phyloP scores from a whole-genome alignment of 2,113 vertebrate genomes.

The Albula goreensis region DNA sequence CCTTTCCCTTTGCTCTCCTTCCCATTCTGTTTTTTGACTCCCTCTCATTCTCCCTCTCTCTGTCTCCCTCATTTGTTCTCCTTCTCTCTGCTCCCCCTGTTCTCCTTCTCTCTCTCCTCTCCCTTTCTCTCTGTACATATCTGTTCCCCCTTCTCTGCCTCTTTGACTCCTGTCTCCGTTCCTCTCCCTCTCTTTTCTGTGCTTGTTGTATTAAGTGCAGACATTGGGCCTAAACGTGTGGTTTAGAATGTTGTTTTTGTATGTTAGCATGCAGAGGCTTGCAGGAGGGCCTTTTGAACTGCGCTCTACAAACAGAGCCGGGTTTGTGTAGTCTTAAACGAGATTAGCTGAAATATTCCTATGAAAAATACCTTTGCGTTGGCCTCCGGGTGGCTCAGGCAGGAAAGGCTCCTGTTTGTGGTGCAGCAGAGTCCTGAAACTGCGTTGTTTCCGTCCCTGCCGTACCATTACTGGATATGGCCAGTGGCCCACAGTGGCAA shows the following conservation, averaged over 20 bases:
- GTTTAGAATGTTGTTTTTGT: slow-evolving; percentile 69
- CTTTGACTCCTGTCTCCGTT: not conserved
- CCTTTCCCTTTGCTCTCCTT: slow-evolving; percentile 23
- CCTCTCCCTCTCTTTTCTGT: slow-evolving; percentile 41
- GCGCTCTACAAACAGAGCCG: slow-evolving; percentile 58
- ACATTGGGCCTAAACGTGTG: slow-evolving; percentile 55
- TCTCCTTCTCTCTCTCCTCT: not conserved
- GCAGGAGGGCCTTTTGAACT: slow-evolving; percentile 65
- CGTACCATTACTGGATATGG: too few relatives aligned
- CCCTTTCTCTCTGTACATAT: not conserved
- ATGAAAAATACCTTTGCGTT: slow-evolving; percentile 46
- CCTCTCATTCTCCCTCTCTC: not conserved
- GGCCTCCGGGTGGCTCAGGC: too few relatives aligned
- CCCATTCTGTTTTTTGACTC: too few relatives aligned
- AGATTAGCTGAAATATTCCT: slow-evolving; percentile 73
- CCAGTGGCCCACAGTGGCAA: too few relatives aligned
- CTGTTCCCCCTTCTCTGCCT: not conserved
- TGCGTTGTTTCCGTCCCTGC: too few relatives aligned
- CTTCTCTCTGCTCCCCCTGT: not conserved
- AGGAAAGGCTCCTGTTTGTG: too few relatives aligned
- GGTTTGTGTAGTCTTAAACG: slow-evolving; percentile 66
- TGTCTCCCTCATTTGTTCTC: slow-evolving; percentile 10
- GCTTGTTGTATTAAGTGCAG: slow-evolving; percentile 62
- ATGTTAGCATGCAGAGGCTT: slow-evolving; percentile 70
- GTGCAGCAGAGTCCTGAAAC: too few relatives aligned